A percentile compares a stretch with the other conserved stretches of the same genome.
These are phyloP conservation scores for Himalopsyche japonica DNA, from an alignment of 2,888 invertebrate species.

Conservation along the genomic window DNA sequence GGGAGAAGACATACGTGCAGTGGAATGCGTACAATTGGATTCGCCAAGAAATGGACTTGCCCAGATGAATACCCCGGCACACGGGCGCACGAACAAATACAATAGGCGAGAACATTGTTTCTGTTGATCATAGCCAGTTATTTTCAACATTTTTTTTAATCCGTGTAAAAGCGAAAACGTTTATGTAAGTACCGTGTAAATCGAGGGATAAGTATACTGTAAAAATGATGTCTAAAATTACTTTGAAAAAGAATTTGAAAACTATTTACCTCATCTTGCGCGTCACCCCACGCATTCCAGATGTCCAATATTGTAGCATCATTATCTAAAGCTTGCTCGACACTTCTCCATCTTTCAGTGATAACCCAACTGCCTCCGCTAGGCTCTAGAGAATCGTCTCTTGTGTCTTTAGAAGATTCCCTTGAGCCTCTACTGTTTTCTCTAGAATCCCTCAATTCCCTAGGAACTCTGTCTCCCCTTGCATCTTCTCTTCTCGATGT, in stretches of 20 bases:
- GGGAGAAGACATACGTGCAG: no score
- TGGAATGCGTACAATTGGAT: no score
- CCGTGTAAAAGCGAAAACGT: no score
- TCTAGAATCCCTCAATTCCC: neutral
- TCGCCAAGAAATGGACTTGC: no score
- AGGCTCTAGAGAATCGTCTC: neutral
- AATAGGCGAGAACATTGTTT: no score
- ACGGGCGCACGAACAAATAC: no score
- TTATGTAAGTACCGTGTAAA: no score
- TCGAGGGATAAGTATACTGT: no score
- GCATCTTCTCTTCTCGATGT: neutral
- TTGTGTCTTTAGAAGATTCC: neutral
- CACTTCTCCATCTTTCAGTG: constrained; percentile 77
- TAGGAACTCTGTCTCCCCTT: neutral
- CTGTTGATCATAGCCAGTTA: no score
- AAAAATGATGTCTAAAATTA: no score
- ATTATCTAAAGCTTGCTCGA: constrained; percentile 72
- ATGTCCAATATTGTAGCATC: constrained; percentile 76
- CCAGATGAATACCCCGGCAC: no score
- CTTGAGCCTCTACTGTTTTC: neutral
- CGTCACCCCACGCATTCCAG: constrained; percentile 79
- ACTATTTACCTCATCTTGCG: constrained; percentile 63
- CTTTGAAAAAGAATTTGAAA: neutral
- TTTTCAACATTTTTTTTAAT: no score
- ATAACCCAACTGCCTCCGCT: constrained; percentile 62